phyloP scores from a whole-genome alignment of 2,888 invertebrate species.

The Polylopha cassiicola region DNA sequence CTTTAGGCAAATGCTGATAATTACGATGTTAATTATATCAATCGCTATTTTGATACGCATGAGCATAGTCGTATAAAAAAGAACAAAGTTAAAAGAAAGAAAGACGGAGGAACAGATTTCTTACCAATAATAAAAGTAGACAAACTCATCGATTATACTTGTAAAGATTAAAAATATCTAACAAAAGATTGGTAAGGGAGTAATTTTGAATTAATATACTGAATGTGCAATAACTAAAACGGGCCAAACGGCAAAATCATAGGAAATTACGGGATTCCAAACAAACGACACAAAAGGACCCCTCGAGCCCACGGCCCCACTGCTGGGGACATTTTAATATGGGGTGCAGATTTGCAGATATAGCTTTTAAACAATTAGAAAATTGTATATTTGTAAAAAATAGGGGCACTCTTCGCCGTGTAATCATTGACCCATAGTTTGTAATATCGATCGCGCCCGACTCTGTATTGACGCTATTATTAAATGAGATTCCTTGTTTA shows the following conservation, averaged over 20 bases:
- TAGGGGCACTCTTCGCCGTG: conserved; percentile 2
- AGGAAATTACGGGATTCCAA: conserved; percentile 71
- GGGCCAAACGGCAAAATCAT: conserved; percentile 66
- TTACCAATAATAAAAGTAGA: conserved; percentile 9
- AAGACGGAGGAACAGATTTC: too few relatives aligned
- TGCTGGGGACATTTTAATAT: conserved; percentile 74
- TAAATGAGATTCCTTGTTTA: too few relatives aligned
- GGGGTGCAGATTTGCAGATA: conserved; percentile 46
- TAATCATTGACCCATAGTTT: too few relatives aligned
- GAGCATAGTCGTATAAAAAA: too few relatives aligned
- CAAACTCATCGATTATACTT: conserved; percentile 43
- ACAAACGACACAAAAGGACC: conserved; percentile 58
- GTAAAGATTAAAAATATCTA: conserved; percentile 58
- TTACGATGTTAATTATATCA: too few relatives aligned
- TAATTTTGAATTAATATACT: conserved; percentile 61
- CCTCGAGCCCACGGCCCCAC: conserved; percentile 45
- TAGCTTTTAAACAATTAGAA: conserved; percentile 55
- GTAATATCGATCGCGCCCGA: too few relatives aligned
- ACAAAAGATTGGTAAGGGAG: conserved; percentile 57
- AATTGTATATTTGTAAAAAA: conserved; percentile 17
- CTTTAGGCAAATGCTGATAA: too few relatives aligned
- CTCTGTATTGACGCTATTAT: too few relatives aligned
- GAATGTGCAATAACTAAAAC: conserved; percentile 58
- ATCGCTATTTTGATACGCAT: too few relatives aligned
- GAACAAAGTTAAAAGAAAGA: too few relatives aligned